Base-by-base conservation (phyloP, 1,140 invertebrate species). In the Anastatus disparis region DNA sequence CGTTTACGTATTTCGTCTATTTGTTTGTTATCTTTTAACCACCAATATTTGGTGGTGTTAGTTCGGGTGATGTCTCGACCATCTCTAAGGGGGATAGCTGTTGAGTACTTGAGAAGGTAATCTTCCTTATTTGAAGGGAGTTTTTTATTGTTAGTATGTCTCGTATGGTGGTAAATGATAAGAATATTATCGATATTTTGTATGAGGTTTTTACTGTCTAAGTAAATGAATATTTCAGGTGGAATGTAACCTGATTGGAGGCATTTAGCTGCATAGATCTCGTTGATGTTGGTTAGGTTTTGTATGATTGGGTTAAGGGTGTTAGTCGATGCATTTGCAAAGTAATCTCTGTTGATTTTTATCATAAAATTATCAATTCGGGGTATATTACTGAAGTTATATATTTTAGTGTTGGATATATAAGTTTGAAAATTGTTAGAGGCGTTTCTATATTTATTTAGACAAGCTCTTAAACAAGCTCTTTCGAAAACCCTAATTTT, bases 311-410 rank as follows among this genome's bases (percentile, higher is more conserved):
- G 42, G n/a, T 64, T 64, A 2, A n/a, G 48, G 62, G 20, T 52
- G 52, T 15, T 3, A 12, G 13, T 48, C 1, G 38, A 29, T 3
- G 70, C 2, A 22, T 12, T 44, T 7, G 27, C 31, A 2, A 74
- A 42, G 27, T 74, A 46, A 15, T 71, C 20, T 26, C 64, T 56
- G 0, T 42, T 71, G 1, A 48, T 9, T 17, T 58, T 15, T 15
- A 58, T 12, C 3, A 58, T 58, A 20, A 44, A 44, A n/a, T 3
- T 2, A 15, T 71, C 64, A 29, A 74, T 48, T 38, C 73, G 53
- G 0, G 38, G 58, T 27, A 74, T 69, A 2, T 46, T 17, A 1
- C 63, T 52, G 13, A 35, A 38, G 13, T 65, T 22, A 15, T 71
- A 71, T 2, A 69, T 12, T 0, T 29, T 12, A 12, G 44, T 26